Percentiles rank a stretch among this genome's conserved stretches.
These are phyloP conservation scores for Meriones unguiculatus DNA, from an alignment of 2,113 vertebrate genomes.

Conservation along the genomic window DNA sequence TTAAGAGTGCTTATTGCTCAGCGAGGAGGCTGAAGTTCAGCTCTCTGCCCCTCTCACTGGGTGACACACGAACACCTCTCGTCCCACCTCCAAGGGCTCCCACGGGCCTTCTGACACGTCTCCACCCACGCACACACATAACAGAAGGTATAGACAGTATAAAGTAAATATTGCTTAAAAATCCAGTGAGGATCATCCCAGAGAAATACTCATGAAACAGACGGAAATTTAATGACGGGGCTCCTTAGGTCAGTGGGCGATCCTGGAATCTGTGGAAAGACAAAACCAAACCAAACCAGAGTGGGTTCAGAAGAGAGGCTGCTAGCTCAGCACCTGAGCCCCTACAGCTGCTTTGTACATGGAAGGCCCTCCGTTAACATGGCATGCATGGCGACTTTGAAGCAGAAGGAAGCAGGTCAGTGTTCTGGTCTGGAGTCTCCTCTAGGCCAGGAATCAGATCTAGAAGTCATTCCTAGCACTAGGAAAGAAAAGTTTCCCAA, in stretches of 20 bases:
- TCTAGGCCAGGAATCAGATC: background rate
- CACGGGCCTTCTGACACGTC: background rate
- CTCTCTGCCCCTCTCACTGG: no score
- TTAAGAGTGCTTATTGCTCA: background rate
- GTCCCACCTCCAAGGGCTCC: background rate
- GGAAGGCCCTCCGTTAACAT: background rate
- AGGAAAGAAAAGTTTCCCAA: slow-evolving; percentile 8
- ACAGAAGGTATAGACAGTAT: background rate
- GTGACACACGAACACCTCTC: background rate
- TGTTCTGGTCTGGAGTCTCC: background rate
- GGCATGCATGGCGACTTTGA: background rate
- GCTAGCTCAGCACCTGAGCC: background rate
- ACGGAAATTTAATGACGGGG: background rate
- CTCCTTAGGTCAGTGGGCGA: background rate
- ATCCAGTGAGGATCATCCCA: background rate
- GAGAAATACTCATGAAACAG: background rate
- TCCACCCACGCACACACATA: no score
- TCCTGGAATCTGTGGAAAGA: slow-evolving; percentile 42
- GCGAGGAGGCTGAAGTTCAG: background rate
- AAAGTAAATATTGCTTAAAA: background rate
- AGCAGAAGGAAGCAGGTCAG: background rate
- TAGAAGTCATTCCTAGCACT: background rate
- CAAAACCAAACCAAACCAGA: no score
- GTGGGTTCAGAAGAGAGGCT: background rate
- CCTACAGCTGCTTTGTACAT: background rate